A percentile compares a stretch with the other conserved stretches of the same genome.
phyloP scores from a whole-genome alignment of 2,113 vertebrate species.

The Carlito syrichta region DNA sequence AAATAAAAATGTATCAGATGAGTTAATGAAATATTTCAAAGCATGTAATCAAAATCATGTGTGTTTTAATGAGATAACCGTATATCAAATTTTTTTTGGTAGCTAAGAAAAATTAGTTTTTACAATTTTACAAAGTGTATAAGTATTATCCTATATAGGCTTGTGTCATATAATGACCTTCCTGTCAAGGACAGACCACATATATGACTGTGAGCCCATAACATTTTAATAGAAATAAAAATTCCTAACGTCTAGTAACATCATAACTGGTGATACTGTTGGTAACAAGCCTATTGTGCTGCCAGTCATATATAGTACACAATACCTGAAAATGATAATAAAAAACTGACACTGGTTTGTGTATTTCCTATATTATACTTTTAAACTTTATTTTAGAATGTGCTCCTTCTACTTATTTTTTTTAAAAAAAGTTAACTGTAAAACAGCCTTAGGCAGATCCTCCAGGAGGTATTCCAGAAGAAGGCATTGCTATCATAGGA shows the following conservation, averaged over 20 bases:
- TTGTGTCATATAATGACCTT: background rate
- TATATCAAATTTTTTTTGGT: background rate
- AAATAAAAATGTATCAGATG: background rate
- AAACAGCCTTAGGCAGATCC: background rate
- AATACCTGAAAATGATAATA: background rate
- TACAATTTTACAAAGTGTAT: background rate
- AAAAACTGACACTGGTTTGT: background rate
- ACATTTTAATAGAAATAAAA: background rate
- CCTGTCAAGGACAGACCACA: background rate
- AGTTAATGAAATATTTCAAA: background rate
- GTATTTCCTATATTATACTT: background rate
- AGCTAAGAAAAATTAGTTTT: background rate
- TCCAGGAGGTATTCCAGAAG: background rate
- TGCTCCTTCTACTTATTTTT: background rate
- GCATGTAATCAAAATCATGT: background rate
- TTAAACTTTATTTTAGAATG: background rate
- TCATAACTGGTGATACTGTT: background rate
- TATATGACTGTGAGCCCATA: background rate
- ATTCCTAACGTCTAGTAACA: background rate
- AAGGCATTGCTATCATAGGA: background rate
- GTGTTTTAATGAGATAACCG: background rate
- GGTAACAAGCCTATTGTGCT: background rate
- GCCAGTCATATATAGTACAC: no score
- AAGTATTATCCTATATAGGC: background rate
- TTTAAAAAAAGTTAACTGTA: background rate